Evolutionary conservation across 2,113 vertebrate genomes (phyloP).

Genomic region (Archocentrus centrarchus): DNA sequence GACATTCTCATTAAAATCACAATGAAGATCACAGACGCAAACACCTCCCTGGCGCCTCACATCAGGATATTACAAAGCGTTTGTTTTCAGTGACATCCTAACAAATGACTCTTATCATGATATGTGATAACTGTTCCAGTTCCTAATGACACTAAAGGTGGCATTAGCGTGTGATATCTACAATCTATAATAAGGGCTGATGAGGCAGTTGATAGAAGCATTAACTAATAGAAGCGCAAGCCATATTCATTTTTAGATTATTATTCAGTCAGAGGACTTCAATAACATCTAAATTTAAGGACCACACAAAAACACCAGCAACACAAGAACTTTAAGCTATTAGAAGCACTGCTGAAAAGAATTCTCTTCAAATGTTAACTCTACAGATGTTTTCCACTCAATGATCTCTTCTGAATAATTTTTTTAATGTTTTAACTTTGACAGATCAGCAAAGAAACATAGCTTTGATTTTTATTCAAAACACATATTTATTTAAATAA

Average conservation of each 20-base stretch:
- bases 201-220: conserved; percentile 10
- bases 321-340: not conserved
- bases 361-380: not conserved
- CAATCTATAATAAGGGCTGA: conserved; percentile 16
- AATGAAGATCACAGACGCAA: conserved; percentile 25
- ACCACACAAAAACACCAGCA: not conserved
- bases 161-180: conserved; percentile 14
- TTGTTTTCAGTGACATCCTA: conserved; percentile 34
- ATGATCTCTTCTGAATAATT: not conserved
- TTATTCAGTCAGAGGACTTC: conserved; percentile 14
- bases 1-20: conserved; percentile 60
- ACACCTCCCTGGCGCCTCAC: not conserved
- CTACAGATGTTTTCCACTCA: not conserved
- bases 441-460: not conserved
- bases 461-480: not conserved
- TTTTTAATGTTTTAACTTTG: not conserved
- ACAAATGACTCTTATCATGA: conserved; percentile 32
- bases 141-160: conserved; percentile 21
- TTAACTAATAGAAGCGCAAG: not conserved
- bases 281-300: not conserved
- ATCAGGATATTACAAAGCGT: conserved; percentile 33
- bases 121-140: conserved; percentile 30
- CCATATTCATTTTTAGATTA: conserved; percentile 5
- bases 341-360: not conserved
- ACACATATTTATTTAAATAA: not conserved